Conservation (phyloP, 2,113 vertebrate genomes). For the Bos indicus region DNA sequence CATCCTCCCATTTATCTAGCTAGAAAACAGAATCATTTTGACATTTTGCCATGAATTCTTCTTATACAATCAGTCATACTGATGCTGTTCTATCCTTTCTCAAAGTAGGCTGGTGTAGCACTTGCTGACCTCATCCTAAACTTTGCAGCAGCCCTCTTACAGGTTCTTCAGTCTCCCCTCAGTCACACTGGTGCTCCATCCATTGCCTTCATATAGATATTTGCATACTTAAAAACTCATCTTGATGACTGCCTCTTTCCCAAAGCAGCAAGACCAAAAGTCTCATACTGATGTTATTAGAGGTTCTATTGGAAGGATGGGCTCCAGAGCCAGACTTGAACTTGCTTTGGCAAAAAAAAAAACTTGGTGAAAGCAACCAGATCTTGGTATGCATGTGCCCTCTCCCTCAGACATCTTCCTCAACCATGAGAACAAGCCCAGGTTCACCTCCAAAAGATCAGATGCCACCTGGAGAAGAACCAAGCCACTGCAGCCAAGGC, state of each 20-base stretch:
- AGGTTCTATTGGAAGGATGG: not conserved
- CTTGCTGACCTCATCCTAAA: not conserved
- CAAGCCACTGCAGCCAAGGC: not conserved
- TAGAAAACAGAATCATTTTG: not conserved
- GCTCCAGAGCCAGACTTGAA: not conserved
- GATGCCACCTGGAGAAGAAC: not conserved
- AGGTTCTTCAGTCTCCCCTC: not conserved
- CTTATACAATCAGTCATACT: not conserved
- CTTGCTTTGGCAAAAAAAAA: constrained; percentile 25
- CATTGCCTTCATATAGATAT: not conserved
- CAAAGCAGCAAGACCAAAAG: not conserved
- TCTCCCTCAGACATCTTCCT: not conserved
- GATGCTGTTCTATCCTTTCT: not conserved
- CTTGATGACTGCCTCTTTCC: not conserved
- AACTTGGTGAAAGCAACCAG: not conserved
- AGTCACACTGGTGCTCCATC: not conserved
- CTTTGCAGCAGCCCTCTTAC: not conserved
- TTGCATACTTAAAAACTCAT: not conserved
- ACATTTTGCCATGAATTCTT: not conserved
- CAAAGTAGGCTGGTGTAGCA: not conserved
- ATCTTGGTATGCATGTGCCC: not conserved
- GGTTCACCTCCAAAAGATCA: not conserved
- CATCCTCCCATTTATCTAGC: not conserved
- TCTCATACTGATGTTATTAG: not conserved
- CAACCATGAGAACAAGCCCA: not conserved